Base-by-base conservation (phyloP, 2,888 invertebrate species). In the Deroplatys truncata region DNA sequence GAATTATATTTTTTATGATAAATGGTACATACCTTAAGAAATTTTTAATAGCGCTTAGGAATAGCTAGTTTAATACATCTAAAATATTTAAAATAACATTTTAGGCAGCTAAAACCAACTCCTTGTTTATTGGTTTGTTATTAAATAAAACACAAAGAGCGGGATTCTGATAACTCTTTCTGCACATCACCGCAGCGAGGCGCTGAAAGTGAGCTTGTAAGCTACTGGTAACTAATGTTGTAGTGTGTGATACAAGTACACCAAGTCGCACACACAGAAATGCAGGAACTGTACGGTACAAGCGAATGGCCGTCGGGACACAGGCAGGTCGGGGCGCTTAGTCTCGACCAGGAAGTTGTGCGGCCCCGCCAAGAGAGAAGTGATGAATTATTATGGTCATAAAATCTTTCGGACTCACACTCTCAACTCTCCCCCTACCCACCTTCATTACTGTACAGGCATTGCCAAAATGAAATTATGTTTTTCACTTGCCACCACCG, bases 341-440 rank as follows among this genome's bases (percentile, higher is more conserved):
- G 89, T 29, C 56, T 83, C 83, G 49, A 87, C 86, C 86, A 86
- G 89, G 89, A 86, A 89, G 89, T 87, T 56, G 89, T 43, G 84
- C 87, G 56, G 56, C 56, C 87, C 82, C 82, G 87, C 31, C 82
- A 87, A 83, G 82, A 83, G 89, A 89, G 84, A 89, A 89, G 86
- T 84, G 89, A 89, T 89, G 89, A 89, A 84, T 89, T 89, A 89
- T 89, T 83, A 86, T n/a, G 84, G 89, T 86, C 89, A 89, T 89
- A 89, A 89, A 89, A 89, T 89, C 89, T 89, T 86, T 89, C 89
- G 82, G 89, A 85, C 89, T 89, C 86, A 84, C 89, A 82, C 85
- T 85, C 85, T 88, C 88, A 56, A 88, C 85, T 49, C 82, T 85
- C 82, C 86, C 85, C 83, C 84, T 84, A 28, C 84, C 89, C 83